These are phyloP conservation scores for Chauna torquata DNA, from an alignment of 2,113 vertebrate species.

Conservation along the genomic window DNA sequence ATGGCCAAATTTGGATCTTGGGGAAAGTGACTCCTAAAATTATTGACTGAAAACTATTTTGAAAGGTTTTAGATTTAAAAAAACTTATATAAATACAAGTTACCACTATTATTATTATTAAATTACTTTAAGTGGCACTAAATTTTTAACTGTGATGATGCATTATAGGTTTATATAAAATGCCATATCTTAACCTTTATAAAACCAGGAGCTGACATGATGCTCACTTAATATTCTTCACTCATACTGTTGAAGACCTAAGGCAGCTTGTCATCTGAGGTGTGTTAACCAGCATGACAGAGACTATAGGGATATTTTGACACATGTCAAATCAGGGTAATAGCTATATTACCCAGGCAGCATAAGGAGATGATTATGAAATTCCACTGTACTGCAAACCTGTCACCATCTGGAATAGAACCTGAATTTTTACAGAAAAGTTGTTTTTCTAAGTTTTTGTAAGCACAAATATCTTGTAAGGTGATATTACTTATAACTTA, in stretches of 20 bases:
- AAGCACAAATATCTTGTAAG: neutral
- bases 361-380: slow-evolving; percentile 30
- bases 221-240: slow-evolving; percentile 32
- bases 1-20: neutral
- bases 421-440: neutral
- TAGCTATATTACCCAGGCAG: slow-evolving; percentile 35
- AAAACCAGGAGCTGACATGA: neutral
- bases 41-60: neutral
- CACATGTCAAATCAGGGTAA: slow-evolving; percentile 51
- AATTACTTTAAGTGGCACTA: neutral
- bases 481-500: neutral
- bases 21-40: neutral
- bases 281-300: slow-evolving; percentile 32
- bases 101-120: neutral
- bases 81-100: neutral
- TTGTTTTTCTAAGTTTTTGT: neutral
- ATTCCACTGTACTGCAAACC: neutral
- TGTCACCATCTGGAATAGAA: slow-evolving; percentile 3
- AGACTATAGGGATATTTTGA: slow-evolving; percentile 61
- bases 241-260: neutral
- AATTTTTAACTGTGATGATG: neutral
- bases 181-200: neutral
- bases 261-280: slow-evolving; percentile 7
- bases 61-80: neutral
- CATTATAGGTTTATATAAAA: neutral